Percentiles rank a stretch among this genome's conserved stretches.
Conservation (phyloP, 2,888 invertebrate species). For the Ormyrus nitidulus region DNA sequence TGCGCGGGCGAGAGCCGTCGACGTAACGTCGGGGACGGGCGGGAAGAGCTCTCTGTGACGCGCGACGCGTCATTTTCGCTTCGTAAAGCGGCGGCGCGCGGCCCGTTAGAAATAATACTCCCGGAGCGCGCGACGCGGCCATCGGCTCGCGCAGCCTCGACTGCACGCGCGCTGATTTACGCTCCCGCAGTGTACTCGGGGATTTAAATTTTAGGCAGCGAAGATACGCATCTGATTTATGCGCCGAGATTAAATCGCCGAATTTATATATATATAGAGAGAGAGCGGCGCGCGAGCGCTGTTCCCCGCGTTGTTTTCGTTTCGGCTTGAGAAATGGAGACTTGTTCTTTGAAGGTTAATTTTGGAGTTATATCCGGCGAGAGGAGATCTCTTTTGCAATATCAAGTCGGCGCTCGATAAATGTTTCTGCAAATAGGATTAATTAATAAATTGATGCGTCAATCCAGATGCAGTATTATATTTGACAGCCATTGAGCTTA, state of each 20-base stretch:
- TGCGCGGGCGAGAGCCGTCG: not conserved
- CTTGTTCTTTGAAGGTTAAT: too few relatives aligned
- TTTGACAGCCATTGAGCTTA: too few relatives aligned
- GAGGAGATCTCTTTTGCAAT: too few relatives aligned
- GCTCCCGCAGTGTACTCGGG: slow-evolving; percentile 13
- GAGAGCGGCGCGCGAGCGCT: not conserved
- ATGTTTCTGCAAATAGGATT: too few relatives aligned
- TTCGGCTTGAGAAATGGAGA: not conserved
- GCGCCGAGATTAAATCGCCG: slow-evolving; percentile 27
- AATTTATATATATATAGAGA: slow-evolving; percentile 12
- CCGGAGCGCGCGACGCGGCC: not conserved
- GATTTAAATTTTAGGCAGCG: slow-evolving; percentile 44
- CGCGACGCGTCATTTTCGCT: slow-evolving; percentile 35
- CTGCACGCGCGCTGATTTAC: slow-evolving; percentile 27
- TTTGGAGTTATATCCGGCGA: too few relatives aligned
- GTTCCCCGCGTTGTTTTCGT: not conserved
- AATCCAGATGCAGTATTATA: too few relatives aligned
- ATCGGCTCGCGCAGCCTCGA: slow-evolving; percentile 8
- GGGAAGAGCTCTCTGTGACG: not conserved
- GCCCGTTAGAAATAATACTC: slow-evolving; percentile 29
- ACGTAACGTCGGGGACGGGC: slow-evolving; percentile 3
- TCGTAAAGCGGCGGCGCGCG: not conserved
- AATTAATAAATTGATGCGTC: too few relatives aligned
- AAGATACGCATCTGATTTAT: slow-evolving; percentile 41
- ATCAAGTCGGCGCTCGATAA: too few relatives aligned